Base-by-base conservation (phyloP, 2,113 vertebrate genomes). In the Pycnonotus jocosus region DNA sequence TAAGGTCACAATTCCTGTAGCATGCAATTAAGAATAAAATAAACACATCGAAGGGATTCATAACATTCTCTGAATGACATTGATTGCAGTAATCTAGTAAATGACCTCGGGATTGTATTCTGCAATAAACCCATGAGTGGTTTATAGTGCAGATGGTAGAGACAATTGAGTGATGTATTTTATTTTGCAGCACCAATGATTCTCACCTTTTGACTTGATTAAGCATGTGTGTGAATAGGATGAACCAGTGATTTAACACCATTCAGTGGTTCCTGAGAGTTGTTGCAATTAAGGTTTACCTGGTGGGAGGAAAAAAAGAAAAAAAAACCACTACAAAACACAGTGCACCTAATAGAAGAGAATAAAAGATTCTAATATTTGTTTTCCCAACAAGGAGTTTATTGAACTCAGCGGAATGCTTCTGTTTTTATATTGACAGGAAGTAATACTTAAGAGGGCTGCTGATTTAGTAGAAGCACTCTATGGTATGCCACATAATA, bases 401-500 rank as follows among this genome's bases (percentile, higher is more conserved):
- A 84, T 90, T 97, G 92, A 92, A 86, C 93, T 96, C 54, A 95
- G 73, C 88, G 74, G 58, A 71, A 53, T 83, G 48, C 47, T 42
- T 97, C 79, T 97, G 64, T 93, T 97, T 97, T 97, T 96, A 54
- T 97, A 94, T 97, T 84, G 91, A 95, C 97, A 99, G 99, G 99
- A 99, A 97, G 99, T 99, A 53, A 99, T 99, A 96, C 98, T 99
- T 81, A 99, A 99, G 97, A 97, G 99, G 92, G 99, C 99, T 23
- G 99, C 99, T 5, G 99, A 99, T 95, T 98, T 99, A 92, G 99
- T 99, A 44, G 99, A 99, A 97, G 99, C 99, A 23, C 98, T 99
- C 70, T 99, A 99, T 42, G 99, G 99, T 72, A 98, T 99, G 98
- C 99, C 99, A 54, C 99, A 99, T 95, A 99, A 99, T 94, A 99